Conservation (phyloP, 1,140 invertebrate genomes). For the Pseudobourletiella spinata region DNA sequence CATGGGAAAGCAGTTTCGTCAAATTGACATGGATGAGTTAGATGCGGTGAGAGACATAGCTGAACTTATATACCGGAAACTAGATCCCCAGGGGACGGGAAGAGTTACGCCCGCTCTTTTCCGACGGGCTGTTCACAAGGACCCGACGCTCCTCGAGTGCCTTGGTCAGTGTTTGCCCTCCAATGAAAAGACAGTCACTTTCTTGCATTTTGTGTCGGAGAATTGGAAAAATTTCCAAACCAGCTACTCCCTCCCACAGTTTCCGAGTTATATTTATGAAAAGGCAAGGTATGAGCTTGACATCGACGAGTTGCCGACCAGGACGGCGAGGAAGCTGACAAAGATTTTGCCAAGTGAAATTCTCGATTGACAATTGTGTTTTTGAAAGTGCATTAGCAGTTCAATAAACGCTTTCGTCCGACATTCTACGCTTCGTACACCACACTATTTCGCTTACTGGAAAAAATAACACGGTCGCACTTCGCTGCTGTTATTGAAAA, state of each 20-base stretch:
- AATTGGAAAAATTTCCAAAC: slow-evolving; percentile 4
- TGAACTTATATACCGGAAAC: slow-evolving; percentile 64
- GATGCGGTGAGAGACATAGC: slow-evolving; percentile 57
- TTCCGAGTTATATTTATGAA: neutral
- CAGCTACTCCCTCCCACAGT: neutral
- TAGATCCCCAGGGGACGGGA: slow-evolving; percentile 69
- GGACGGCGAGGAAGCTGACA: too few relatives aligned
- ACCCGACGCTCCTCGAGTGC: slow-evolving; percentile 60
- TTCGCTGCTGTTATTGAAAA: too few relatives aligned
- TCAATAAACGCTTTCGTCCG: too few relatives aligned
- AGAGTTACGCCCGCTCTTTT: slow-evolving; percentile 63
- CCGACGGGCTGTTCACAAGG: slow-evolving; percentile 50
- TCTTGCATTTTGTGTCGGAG: slow-evolving; percentile 38
- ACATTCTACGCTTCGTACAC: too few relatives aligned
- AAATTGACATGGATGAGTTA: neutral
- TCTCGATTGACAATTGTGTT: too few relatives aligned
- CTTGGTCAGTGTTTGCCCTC: slow-evolving; percentile 70
- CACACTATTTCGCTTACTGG: too few relatives aligned
- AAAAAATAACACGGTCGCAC: too few relatives aligned
- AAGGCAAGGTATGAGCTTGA: too few relatives aligned
- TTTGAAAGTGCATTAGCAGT: too few relatives aligned
- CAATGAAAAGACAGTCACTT: slow-evolving; percentile 53
- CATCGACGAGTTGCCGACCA: too few relatives aligned
- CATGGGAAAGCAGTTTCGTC: too few relatives aligned
- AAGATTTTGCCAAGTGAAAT: too few relatives aligned